A percentile compares a stretch with the other conserved stretches of the same genome.
Conservation (phyloP, 2,888 invertebrate species). For the Eristalinus sepulchralis region DNA sequence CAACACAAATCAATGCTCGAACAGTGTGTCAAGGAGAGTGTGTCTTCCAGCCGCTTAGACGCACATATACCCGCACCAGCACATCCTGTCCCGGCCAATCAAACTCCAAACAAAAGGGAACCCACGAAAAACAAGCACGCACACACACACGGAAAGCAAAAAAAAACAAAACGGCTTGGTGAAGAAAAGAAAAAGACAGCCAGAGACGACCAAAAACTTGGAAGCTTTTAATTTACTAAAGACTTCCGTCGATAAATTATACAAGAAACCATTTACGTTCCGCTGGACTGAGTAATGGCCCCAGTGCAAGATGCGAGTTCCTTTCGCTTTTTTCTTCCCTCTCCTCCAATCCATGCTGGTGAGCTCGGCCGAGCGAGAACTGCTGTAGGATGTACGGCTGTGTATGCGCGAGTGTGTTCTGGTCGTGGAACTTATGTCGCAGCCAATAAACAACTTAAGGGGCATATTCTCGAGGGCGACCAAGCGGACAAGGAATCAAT, state of each 20-base stretch:
- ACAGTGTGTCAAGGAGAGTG: slow-evolving; percentile 50
- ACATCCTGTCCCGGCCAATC: neutral
- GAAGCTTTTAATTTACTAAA: slow-evolving; percentile 71
- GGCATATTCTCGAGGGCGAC: slow-evolving; percentile 69
- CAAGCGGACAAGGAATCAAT: slow-evolving; percentile 68
- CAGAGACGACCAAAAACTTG: slow-evolving; percentile 64
- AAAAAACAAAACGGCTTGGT: neutral
- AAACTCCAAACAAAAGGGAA: slow-evolving; percentile 6
- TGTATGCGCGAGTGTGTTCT: slow-evolving; percentile 2
- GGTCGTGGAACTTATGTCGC: slow-evolving; percentile 65
- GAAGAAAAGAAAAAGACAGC: neutral
- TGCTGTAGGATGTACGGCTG: neutral
- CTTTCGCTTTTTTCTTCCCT: slow-evolving; percentile 8
- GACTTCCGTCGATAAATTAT: slow-evolving; percentile 71
- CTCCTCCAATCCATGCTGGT: slow-evolving; percentile 1
- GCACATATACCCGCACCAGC: slow-evolving; percentile 17
- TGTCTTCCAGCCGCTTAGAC: slow-evolving; percentile 18
- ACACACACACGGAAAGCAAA: neutral
- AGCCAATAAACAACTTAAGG: slow-evolving; percentile 70
- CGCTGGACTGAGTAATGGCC: slow-evolving; percentile 68
- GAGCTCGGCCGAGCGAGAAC: neutral
- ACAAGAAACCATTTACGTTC: slow-evolving; percentile 70
- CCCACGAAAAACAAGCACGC: neutral
- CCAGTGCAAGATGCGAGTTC: slow-evolving; percentile 64
- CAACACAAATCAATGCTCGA: slow-evolving; percentile 61